A percentile compares a stretch with the other conserved stretches of the same genome.
Conservation (phyloP, 37 sponge, comb jelly and placozoan genomes). For the Oscarella lobularis region DNA sequence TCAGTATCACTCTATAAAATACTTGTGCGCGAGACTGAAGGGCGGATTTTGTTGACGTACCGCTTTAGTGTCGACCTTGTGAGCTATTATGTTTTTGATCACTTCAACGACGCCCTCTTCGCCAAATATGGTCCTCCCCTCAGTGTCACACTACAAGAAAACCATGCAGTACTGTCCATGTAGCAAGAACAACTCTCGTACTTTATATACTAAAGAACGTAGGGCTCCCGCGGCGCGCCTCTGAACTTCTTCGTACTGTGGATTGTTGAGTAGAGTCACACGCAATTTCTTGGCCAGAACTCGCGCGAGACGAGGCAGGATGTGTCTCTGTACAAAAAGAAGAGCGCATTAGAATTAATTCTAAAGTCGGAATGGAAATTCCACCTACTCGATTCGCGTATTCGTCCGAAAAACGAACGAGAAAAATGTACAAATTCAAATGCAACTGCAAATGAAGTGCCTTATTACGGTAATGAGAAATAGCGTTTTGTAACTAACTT, state of each 20-base stretch:
- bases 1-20: neutral
- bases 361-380: no score
- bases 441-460: neutral
- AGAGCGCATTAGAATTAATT: neutral
- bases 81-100: no score
- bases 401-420: neutral
- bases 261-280: neutral
- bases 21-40: no score
- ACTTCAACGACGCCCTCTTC: neutral
- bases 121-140: neutral
- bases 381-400: no score
- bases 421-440: neutral
- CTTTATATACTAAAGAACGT: neutral
- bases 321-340: neutral
- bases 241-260: no score
- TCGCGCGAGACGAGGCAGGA: neutral
- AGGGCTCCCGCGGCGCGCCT: neutral
- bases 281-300: neutral
- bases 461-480: neutral
- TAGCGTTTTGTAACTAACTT: no score
- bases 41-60: no score
- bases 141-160: neutral
- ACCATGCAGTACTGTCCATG: neutral
- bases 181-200: neutral
- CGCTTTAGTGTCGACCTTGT: no score